These are phyloP conservation scores for Neodiprion virginianus DNA, from an alignment of 1,140 invertebrate species.

Conservation along the genomic window DNA sequence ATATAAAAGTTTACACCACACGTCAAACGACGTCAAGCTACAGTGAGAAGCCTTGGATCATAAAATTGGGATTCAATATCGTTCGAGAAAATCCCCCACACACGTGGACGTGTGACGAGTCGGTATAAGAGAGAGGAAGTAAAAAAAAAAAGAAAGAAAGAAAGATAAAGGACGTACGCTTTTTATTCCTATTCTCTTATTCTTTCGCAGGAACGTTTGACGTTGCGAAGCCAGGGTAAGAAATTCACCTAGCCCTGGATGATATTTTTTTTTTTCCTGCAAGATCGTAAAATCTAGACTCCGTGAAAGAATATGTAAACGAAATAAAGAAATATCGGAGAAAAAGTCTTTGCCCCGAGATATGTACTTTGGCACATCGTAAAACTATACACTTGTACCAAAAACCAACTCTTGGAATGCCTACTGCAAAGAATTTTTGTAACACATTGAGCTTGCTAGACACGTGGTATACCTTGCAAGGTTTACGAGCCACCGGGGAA, in stretches of 20 bases:
- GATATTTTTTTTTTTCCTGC: too few relatives aligned
- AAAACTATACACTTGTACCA: too few relatives aligned
- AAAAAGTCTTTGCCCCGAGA: constrained; percentile 31
- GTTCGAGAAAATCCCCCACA: constrained; percentile 22
- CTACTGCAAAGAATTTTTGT: too few relatives aligned
- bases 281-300: too few relatives aligned
- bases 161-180: neutral
- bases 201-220: neutral
- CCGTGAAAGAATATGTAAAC: constrained; percentile 14
- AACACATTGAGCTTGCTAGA: too few relatives aligned
- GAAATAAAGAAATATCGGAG: constrained; percentile 10
- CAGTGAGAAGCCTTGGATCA: constrained; percentile 40
- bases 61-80: constrained; percentile 60
- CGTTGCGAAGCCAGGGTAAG: too few relatives aligned
- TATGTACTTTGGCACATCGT: constrained; percentile 30
- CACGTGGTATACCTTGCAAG: neutral
- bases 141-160: too few relatives aligned
- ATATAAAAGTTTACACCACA: constrained; percentile 57
- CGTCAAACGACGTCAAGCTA: constrained; percentile 24
- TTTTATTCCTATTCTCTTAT: neutral
- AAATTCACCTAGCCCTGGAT: too few relatives aligned
- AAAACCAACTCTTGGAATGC: too few relatives aligned
- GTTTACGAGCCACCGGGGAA: constrained; percentile 12
- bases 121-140: neutral
- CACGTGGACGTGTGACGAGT: neutral